Conservation (phyloP, 2,888 invertebrate genomes). For the Drosophila atroscutellata region DNA sequence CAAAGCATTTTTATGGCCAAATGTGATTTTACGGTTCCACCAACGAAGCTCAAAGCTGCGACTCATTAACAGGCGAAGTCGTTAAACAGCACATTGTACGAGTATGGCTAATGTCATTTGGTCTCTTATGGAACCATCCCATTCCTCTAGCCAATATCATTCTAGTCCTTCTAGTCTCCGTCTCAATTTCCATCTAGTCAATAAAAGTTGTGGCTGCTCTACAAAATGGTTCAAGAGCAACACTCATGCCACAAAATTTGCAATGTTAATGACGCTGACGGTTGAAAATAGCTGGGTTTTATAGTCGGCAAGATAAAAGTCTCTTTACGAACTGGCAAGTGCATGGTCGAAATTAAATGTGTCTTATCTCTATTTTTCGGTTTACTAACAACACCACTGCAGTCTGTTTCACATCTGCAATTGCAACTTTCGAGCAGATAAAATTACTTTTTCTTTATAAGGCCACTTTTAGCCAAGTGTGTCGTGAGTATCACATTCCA, state of each 20-base stretch:
- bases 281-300: conserved; percentile 41
- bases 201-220: conserved; percentile 56
- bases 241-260: conserved; percentile 43
- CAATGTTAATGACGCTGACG: conserved; percentile 58
- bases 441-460: neutral
- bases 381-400: neutral
- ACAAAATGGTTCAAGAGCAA: conserved; percentile 18
- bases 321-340: conserved; percentile 52
- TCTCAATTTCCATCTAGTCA: conserved; percentile 35
- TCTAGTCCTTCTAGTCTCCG: neutral
- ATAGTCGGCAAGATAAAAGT: conserved; percentile 50
- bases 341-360: conserved; percentile 22
- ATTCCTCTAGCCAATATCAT: neutral
- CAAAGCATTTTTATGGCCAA: conserved; percentile 62
- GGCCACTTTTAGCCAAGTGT: neutral
- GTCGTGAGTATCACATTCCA: neutral
- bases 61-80: conserved; percentile 78
- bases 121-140: neutral
- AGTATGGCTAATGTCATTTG: conserved; percentile 56
- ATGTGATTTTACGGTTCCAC: conserved; percentile 68
- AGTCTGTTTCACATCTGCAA: neutral
- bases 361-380: neutral
- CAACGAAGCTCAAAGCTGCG: conserved; percentile 49
- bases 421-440: neutral
- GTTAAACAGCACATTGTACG: conserved; percentile 69